These are phyloP conservation scores for Lycia hirtaria DNA, from an alignment of 2,888 invertebrate species.

Conservation along the genomic window DNA sequence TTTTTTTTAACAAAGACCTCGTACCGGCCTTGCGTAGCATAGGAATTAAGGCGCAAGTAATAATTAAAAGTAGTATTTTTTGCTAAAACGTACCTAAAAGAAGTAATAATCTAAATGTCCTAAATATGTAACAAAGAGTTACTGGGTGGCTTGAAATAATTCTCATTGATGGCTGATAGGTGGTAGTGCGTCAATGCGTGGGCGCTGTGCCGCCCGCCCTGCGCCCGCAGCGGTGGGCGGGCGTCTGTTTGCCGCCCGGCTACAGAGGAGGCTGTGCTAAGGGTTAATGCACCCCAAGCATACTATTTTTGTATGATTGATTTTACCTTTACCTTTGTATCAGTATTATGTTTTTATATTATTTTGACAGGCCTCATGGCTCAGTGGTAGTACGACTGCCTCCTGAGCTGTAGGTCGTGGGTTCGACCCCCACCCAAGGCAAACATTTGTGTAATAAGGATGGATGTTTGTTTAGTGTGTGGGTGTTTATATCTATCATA, in stretches of 20 bases:
- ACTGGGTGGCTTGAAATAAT: background rate
- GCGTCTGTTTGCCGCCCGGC: slow-evolving; percentile 32
- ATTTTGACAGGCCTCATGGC: too few relatives aligned
- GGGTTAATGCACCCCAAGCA: slow-evolving; percentile 21
- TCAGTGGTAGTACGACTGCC: too few relatives aligned
- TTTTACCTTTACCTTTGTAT: background rate
- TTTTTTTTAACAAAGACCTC: too few relatives aligned
- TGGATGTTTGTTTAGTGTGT: too few relatives aligned
- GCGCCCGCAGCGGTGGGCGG: slow-evolving; percentile 42
- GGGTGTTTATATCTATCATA: too few relatives aligned
- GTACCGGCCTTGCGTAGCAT: too few relatives aligned
- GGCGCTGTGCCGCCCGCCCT: slow-evolving; percentile 41
- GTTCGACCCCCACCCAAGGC: too few relatives aligned
- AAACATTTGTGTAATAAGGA: too few relatives aligned
- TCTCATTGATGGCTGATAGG: slow-evolving; percentile 19
- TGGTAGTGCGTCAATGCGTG: slow-evolving; percentile 55
- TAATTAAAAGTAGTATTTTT: background rate
- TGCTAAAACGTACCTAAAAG: background rate
- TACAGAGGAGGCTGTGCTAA: slow-evolving; percentile 28
- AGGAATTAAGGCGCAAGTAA: too few relatives aligned
- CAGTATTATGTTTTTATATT: too few relatives aligned
- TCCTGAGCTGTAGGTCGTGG: too few relatives aligned
- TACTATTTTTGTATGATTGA: slow-evolving; percentile 6
- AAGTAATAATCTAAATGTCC: background rate
- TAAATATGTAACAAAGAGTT: background rate